Conservation (phyloP, 2,888 invertebrate genomes). For the Crocallis elinguaria region DNA sequence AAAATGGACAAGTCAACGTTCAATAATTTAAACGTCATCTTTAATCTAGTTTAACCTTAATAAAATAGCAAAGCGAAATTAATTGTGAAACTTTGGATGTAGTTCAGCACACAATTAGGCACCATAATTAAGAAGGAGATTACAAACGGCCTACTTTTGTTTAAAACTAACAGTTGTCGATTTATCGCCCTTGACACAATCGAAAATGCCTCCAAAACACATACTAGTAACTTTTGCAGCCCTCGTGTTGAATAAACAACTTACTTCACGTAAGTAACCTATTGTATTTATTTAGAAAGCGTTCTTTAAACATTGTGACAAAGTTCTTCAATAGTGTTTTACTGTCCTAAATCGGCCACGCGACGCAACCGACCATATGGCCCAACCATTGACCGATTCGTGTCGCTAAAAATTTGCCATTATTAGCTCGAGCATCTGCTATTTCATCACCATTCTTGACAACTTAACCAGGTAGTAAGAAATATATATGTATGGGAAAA, state of each 20-base stretch:
- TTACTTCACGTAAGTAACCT: neutral
- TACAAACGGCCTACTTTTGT: too few relatives aligned
- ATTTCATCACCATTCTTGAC: neutral
- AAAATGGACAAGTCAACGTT: too few relatives aligned
- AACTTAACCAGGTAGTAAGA: too few relatives aligned
- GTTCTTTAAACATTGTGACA: neutral
- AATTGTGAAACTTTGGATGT: too few relatives aligned
- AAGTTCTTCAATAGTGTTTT: neutral
- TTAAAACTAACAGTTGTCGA: slow-evolving; percentile 11
- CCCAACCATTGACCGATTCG: neutral
- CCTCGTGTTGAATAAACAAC: neutral
- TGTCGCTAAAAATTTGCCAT: neutral
- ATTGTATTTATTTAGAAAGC: neutral
- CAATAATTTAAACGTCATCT: too few relatives aligned
- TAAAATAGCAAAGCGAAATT: too few relatives aligned
- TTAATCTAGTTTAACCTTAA: too few relatives aligned
- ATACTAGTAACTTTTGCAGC: slow-evolving; percentile 20
- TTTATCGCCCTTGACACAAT: slow-evolving; percentile 35
- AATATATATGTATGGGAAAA: too few relatives aligned
- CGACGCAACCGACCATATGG: neutral
- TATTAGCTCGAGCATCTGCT: neutral
- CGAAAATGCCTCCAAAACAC: slow-evolving; percentile 19
- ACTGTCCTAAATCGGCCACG: neutral
- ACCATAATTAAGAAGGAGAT: too few relatives aligned
- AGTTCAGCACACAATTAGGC: too few relatives aligned